Conservation (phyloP, 2,113 vertebrate genomes). For the Nymphicus hollandicus region DNA sequence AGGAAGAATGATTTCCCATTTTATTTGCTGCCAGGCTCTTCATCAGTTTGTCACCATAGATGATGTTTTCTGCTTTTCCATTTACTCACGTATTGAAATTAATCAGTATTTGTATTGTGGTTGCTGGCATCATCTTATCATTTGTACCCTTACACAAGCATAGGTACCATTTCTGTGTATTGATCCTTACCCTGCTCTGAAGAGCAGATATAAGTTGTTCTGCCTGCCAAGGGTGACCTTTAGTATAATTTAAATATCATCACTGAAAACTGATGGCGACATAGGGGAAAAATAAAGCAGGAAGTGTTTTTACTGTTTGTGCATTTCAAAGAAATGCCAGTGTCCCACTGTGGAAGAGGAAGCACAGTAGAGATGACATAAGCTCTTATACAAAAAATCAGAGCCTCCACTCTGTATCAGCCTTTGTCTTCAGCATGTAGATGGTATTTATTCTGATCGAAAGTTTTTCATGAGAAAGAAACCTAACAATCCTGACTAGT, state of each 20-base stretch:
- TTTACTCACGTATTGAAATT: conserved; percentile 13
- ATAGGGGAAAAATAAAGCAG: background rate
- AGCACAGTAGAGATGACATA: background rate
- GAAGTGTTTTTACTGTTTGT: background rate
- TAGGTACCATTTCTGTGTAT: background rate
- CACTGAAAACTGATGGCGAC: background rate
- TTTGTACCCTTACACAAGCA: background rate
- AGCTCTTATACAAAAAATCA: background rate
- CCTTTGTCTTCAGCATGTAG: background rate
- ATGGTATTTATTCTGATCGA: background rate
- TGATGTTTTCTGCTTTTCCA: background rate
- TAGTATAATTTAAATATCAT: conserved; percentile 41
- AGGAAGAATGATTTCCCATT: background rate
- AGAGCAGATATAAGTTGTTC: background rate
- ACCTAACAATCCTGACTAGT: background rate
- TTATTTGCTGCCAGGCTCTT: background rate
- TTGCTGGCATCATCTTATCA: conserved; percentile 1
- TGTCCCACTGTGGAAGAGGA: background rate
- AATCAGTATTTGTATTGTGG: conserved; percentile 34
- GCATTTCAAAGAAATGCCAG: background rate
- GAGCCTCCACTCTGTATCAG: background rate
- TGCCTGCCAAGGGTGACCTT: conserved; percentile 22
- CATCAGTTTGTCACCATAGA: background rate
- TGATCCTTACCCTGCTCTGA: background rate
- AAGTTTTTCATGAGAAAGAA: background rate